Evolutionary conservation across 2,797 vertebrate genomes (phyloP).

Genomic region (Acrocephalus scirpaceus): DNA sequence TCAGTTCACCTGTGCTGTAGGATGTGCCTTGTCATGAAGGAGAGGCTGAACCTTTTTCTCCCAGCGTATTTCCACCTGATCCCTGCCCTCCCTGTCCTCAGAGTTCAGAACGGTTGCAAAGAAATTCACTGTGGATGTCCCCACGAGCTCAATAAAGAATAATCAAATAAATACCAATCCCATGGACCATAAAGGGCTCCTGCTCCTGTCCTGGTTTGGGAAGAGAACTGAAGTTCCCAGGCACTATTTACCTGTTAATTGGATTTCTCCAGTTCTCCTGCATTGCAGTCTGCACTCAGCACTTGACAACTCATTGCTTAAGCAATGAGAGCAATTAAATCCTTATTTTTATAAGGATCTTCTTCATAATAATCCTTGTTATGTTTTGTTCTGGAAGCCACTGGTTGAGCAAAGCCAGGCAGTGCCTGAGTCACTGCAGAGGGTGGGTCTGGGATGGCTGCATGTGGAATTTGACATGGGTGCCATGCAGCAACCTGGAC

Average conservation of each 20-base stretch:
- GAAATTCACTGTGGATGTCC: not conserved
- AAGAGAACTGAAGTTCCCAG: not conserved
- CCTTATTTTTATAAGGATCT: not conserved
- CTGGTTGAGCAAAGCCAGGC: not conserved
- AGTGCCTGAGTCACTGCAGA: not conserved
- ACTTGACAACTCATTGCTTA: not conserved
- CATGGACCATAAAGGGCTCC: not conserved
- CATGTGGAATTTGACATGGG: not conserved
- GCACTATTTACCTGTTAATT: not conserved
- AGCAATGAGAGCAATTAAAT: slow-evolving; percentile 37
- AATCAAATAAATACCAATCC: not conserved
- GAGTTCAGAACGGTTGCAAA: not conserved
- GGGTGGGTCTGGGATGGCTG: not conserved
- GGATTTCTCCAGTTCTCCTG: not conserved
- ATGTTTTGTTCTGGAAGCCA: slow-evolving; percentile 11
- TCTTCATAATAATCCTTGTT: not conserved
- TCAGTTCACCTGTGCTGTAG: not conserved
- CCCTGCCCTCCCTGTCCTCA: not conserved
- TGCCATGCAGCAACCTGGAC: not conserved
- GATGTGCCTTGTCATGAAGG: not conserved
- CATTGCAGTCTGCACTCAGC: not conserved
- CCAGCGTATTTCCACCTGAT: accelerated
- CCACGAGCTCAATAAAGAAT: not conserved
- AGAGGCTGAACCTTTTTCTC: not conserved
- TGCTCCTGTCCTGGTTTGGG: not conserved